These are phyloP conservation scores for Tupaia chinensis DNA, from an alignment of 2,113 vertebrate genomes.

Conservation along the genomic window DNA sequence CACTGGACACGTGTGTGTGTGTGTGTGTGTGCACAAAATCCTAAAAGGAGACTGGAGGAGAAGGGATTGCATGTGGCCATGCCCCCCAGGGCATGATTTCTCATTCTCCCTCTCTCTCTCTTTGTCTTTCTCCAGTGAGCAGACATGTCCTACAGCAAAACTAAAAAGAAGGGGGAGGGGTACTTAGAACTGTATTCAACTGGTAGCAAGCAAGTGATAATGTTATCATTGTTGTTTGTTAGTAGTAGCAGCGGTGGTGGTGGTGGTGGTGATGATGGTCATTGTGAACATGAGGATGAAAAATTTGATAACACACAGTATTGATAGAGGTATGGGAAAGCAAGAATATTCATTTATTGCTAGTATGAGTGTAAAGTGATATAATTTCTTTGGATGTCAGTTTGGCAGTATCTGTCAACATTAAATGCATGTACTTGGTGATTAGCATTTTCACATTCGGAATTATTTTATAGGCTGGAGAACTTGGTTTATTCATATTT, in stretches of 20 bases:
- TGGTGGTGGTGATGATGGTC: background rate
- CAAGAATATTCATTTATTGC: background rate
- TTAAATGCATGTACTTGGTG: background rate
- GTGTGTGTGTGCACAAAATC: too few species aligned
- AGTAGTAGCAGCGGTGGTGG: too few species aligned
- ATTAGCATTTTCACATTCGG: background rate
- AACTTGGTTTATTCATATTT: background rate
- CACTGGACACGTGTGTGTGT: too few species aligned
- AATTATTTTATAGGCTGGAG: background rate
- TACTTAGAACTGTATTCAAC: slow-evolving; percentile 22
- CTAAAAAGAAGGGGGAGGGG: background rate
- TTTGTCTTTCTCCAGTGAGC: too few species aligned
- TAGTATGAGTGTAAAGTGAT: background rate
- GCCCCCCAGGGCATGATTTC: too few species aligned
- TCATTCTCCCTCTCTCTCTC: too few species aligned
- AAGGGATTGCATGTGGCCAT: too few species aligned
- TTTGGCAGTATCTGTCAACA: slow-evolving; percentile 43
- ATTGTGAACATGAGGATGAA: background rate
- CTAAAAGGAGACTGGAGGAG: too few species aligned
- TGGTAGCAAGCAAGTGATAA: background rate
- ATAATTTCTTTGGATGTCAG: background rate
- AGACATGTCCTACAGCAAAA: too few species aligned
- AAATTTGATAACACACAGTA: background rate
- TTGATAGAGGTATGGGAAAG: background rate
- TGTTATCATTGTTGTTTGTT: background rate